phyloP scores from a whole-genome alignment of 2,888 invertebrate genomes.

The Aelia acuminata region DNA sequence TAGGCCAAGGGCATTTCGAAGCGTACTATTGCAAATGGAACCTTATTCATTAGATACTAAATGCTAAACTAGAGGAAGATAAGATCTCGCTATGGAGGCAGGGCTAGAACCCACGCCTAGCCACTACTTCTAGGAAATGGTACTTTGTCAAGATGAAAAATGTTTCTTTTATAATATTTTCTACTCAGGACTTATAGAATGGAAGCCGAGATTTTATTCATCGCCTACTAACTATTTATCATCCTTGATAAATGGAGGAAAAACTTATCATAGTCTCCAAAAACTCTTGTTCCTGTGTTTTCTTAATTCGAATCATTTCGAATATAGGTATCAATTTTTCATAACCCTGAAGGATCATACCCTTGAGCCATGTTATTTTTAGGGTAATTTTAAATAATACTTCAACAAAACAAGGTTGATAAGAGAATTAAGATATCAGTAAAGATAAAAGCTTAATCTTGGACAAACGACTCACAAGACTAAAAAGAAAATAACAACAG shows the following conservation, averaged over 20 bases:
- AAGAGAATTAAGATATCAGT: too few species aligned
- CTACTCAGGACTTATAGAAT: not conserved
- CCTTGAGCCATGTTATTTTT: too few species aligned
- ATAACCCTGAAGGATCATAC: too few species aligned
- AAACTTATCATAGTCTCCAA: not conserved
- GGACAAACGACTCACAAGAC: too few species aligned
- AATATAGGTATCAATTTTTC: not conserved
- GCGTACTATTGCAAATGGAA: not conserved
- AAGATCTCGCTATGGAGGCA: not conserved
- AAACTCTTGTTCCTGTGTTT: not conserved
- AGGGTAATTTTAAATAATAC: too few species aligned
- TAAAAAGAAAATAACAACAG: too few species aligned
- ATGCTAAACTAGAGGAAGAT: constrained; percentile 12
- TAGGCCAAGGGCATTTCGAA: not conserved
- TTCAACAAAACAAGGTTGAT: too few species aligned
- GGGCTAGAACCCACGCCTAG: not conserved
- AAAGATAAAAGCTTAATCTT: too few species aligned
- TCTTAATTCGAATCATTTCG: not conserved
- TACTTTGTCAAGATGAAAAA: constrained; percentile 26
- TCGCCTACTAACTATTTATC: not conserved
- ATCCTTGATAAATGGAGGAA: not conserved
- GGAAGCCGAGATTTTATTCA: not conserved
- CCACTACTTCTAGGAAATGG: not conserved
- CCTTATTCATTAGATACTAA: not conserved
- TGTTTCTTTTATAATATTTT: not conserved